Conservation (phyloP, 2,113 vertebrate species). For the Xiphophorus couchianus region DNA sequence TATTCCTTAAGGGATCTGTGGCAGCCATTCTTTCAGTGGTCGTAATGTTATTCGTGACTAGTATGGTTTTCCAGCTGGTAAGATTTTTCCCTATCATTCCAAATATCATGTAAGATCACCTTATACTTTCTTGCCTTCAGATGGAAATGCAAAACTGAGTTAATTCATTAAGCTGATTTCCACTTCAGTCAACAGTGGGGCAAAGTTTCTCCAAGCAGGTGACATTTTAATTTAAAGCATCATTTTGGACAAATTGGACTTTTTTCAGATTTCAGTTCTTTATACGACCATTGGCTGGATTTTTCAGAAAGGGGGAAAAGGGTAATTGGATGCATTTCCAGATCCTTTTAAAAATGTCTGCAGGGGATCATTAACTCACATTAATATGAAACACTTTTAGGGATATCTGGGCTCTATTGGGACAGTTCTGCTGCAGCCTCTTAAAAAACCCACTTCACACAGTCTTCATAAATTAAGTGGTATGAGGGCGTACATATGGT, state of each 20-base stretch:
- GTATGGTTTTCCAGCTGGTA: neutral
- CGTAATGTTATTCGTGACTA: no score
- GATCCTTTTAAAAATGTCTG: neutral
- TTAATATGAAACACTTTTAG: constrained; percentile 4
- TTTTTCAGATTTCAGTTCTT: neutral
- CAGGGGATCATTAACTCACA: neutral
- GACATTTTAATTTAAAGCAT: neutral
- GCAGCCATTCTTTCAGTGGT: no score
- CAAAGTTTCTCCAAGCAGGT: neutral
- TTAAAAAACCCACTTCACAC: neutral
- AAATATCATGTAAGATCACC: neutral
- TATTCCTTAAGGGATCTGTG: no score
- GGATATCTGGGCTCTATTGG: neutral
- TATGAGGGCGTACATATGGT: neutral
- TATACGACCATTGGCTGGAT: neutral
- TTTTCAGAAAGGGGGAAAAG: neutral
- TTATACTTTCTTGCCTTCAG: neutral
- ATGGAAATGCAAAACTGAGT: neutral
- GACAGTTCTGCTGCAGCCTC: neutral
- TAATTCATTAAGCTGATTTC: neutral
- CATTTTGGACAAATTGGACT: neutral
- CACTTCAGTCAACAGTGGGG: neutral
- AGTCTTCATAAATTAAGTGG: neutral
- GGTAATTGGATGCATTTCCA: neutral
- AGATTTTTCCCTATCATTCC: neutral